phyloP scores from a whole-genome alignment of 2,797 vertebrate genomes.

The Lacerta agilis region DNA sequence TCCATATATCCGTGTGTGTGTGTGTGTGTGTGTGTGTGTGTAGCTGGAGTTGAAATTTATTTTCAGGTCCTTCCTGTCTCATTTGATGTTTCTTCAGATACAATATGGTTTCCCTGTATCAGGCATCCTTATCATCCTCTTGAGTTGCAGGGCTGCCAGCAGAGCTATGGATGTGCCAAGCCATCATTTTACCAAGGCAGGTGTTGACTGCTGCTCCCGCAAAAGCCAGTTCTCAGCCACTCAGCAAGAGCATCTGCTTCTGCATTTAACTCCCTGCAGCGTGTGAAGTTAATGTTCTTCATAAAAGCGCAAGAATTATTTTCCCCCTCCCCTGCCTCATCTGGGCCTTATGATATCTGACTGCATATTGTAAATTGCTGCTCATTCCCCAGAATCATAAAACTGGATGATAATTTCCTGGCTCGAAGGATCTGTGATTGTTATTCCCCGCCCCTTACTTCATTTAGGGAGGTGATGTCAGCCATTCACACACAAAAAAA shows the following conservation, averaged over 20 bases:
- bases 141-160: not conserved
- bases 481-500: not conserved
- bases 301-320: not conserved
- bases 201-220: constrained; percentile 22
- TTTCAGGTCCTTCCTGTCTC: not conserved
- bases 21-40: not conserved
- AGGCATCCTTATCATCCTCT: not conserved
- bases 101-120: not conserved
- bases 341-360: fast-evolving
- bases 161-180: constrained; percentile 1
- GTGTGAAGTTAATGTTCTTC: not conserved
- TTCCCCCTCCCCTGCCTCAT: fast-evolving
- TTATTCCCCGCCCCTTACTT: constrained; percentile 2
- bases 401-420: constrained; percentile 9
- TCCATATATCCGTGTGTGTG: too few species aligned
- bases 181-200: constrained; percentile 21
- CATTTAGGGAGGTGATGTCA: constrained; percentile 1
- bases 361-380: fast-evolving
- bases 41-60: not conserved
- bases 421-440: not conserved
- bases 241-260: constrained; percentile 39
- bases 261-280: constrained; percentile 15
- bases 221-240: not conserved
- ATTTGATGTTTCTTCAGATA: fast-evolving
- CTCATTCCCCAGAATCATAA: constrained; percentile 14